Evolutionary conservation across 2,888 invertebrate species (phyloP), one percentile per base, ranked within the genome.

Genomic region (Erynnis tages): DNA sequence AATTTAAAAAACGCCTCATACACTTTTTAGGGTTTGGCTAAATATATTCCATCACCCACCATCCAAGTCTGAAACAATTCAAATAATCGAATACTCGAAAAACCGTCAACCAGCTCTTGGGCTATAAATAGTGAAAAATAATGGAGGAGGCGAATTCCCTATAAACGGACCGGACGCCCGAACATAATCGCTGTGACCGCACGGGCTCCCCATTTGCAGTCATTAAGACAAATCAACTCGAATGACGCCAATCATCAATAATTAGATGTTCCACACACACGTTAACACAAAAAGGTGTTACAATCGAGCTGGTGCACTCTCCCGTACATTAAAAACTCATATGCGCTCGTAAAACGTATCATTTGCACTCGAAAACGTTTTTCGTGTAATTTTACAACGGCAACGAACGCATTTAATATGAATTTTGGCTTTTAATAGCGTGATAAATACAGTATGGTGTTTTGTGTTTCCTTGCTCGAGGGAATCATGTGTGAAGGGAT

Each of bases 261-360:
- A 87, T 88, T 78, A 82, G 74, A 73, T 78, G 79, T 83, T 82
- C 74, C 75, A 67, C 70, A 61, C 63, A 63, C 66, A 59, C 67
- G 71, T 79, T 76, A 79, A 67, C 69, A 69, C 74, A 82, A 82
- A 84, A 84, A 86, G 79, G 87, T 88, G 86, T 85, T 82, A 85
- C 71, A 74, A 71, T 66, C 60, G 48, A 63, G 63, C 62, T 40
- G 61, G 61, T 27, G 34, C 21, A n/a, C 16, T 62, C 62, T 63
- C 69, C 69, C 56, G 58, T 60, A 59, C 72, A 78, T 80, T 80
- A 80, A 76, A 78, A 73, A 56, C 69, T 76, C 73, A 73, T 74
- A 63, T 70, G 58, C 54, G 54, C 46, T 55, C 47, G 32, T 61
- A 61, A 64, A 57, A 67, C 61, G 68, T 69, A 76, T 79, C 74